Percentiles rank a stretch among this genome's conserved stretches.
Conservation (phyloP, 64 coral and sea anemone genomes). For the Platygyra sinensis region DNA sequence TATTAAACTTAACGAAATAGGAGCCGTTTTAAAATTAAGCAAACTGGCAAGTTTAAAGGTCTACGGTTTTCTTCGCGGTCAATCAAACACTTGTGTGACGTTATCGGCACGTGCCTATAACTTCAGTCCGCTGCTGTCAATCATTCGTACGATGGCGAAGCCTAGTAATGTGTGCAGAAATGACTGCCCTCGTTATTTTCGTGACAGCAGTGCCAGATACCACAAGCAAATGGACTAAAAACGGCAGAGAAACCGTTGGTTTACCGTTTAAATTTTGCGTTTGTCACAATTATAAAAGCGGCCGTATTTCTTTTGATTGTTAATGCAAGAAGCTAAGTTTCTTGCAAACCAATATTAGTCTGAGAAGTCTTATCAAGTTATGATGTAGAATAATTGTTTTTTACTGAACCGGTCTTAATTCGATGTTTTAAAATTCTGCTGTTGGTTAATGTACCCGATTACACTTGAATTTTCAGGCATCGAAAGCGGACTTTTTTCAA, state of each 20-base stretch:
- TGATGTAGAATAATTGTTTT: background rate
- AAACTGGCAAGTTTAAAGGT: background rate
- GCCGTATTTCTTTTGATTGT: too few relatives aligned
- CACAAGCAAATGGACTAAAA: too few relatives aligned
- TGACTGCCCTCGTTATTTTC: too few relatives aligned
- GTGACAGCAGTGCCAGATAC: too few relatives aligned
- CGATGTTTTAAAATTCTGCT: background rate
- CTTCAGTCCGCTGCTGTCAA: too few relatives aligned
- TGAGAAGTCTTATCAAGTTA: background rate
- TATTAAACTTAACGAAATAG: background rate
- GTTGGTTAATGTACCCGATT: background rate
- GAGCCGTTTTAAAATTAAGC: slow-evolving; percentile 1
- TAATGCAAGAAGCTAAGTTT: background rate
- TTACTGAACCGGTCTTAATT: background rate
- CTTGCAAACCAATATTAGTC: background rate
- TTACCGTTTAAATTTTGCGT: too few relatives aligned
- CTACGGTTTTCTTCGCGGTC: background rate
- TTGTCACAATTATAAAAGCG: too few relatives aligned
- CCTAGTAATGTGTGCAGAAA: too few relatives aligned
- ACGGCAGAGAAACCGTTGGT: too few relatives aligned
- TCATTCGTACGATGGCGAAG: too few relatives aligned
- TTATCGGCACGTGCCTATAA: background rate
- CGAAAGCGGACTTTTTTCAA: background rate
- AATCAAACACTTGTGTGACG: background rate
- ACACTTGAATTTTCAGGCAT: background rate